Base-by-base conservation (phyloP, 2,797 vertebrate species). In the Argentina silus region DNA sequence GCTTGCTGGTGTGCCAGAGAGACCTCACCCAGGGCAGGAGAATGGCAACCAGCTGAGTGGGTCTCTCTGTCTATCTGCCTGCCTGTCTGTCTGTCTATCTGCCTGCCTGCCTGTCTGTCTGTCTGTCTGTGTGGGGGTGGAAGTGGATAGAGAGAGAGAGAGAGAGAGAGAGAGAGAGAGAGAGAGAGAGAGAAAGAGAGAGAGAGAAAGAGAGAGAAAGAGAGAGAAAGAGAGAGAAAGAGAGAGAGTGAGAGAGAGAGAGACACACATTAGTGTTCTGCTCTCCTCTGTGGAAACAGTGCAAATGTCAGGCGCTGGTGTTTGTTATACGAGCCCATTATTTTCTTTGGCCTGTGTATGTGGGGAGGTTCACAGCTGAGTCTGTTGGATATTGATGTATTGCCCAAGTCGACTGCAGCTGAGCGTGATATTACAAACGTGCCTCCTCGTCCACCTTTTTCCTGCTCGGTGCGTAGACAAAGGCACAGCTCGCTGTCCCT, bases 241-340 rank as follows among this genome's bases (percentile, higher is more conserved):
- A 36, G 27, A 36, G 27, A 36, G 27, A 36, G 27, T 2, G 27
- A 36, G 27, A 36, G 27, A 36, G 27, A 36, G 21, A 15, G 6
- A 0, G 23, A 27, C 21, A 60, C 68, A 75, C 78, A 59, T 85
- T 87, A 84, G 80, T 81, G 82, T 78, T 81, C 82, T 79, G 70
- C 62, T 76, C 83, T 48, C 56, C 83, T 48, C 56, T 10, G 76
- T 50, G 77, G 83, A 83, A 51, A 77, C 83, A 79, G 77, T 83
- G 84, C 83, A 89, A 89, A 90, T 90, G 88, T 90, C 87, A 90
- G 78, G 15, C 69, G 72, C 82, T 76, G 76, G 70, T 78, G 85
- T 88, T 88, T 86, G 79, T 80, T 86, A 81, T 78, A 73, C 67
- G 77, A 84, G 77, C 71, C 75, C 77, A 57, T 66, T 57, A 12